Percentiles rank a stretch among this genome's conserved stretches.
phyloP scores from a whole-genome alignment of 2,888 invertebrate species.

The Pantelozetes paolii region DNA sequence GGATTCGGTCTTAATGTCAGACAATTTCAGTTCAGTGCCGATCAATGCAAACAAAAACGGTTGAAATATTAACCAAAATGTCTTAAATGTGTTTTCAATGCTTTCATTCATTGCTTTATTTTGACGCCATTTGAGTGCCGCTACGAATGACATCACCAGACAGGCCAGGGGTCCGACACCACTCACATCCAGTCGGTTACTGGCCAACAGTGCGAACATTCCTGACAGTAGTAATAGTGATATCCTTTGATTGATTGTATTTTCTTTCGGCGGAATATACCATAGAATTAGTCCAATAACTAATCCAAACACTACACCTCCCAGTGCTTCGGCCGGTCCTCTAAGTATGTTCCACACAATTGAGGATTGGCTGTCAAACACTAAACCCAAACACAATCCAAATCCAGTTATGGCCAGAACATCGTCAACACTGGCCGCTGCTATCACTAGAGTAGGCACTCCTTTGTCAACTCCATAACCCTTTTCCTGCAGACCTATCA shows the following conservation, averaged over 20 bases:
- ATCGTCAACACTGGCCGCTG: constrained; percentile 90
- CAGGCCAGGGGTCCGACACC: constrained; percentile 62
- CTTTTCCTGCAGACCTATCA: constrained; percentile 75
- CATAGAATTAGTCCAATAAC: constrained; percentile 64
- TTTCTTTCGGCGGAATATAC: constrained; percentile 63
- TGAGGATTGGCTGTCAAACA: constrained; percentile 1
- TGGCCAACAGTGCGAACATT: constrained; percentile 77
- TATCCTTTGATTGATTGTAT: constrained; percentile 57
- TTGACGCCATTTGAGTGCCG: constrained; percentile 67
- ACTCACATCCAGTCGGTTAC: constrained; percentile 68
- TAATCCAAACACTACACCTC: constrained; percentile 60
- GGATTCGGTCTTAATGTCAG: constrained; percentile 50
- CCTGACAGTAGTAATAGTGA: constrained; percentile 75
- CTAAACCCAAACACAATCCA: constrained; percentile 71
- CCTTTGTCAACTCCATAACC: constrained; percentile 91
- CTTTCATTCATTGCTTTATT: constrained; percentile 60
- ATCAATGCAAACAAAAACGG: constrained; percentile 90
- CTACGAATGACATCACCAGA: constrained; percentile 62
- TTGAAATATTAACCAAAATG: constrained; percentile 93
- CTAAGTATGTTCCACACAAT: constrained; percentile 52
- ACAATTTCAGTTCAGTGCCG: constrained; percentile 66
- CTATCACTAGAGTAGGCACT: constrained; percentile 89
- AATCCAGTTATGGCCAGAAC: constrained; percentile 90
- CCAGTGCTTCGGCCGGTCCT: constrained; percentile 66
- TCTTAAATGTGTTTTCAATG: constrained; percentile 60